Percentiles rank a stretch among this genome's conserved stretches.
These are phyloP conservation scores for Rhagonycha fulva DNA, from an alignment of 2,888 invertebrate genomes.

Conservation along the genomic window DNA sequence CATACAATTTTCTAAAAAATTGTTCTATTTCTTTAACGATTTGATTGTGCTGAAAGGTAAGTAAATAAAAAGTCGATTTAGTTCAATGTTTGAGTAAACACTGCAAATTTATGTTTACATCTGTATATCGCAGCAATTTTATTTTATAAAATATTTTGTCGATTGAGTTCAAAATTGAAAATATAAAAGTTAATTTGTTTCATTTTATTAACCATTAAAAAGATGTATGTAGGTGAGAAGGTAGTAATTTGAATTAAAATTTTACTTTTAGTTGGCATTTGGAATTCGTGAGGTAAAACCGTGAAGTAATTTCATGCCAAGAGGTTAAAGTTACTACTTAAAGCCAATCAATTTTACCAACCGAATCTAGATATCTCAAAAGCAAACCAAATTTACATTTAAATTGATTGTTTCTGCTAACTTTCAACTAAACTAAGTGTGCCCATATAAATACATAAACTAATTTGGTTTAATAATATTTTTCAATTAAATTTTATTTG, in stretches of 20 bases:
- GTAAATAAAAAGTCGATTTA: neutral
- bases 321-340: constrained; percentile 25
- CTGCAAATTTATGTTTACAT: neutral
- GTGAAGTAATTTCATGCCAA: constrained; percentile 20
- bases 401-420: constrained; percentile 36
- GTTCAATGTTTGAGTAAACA: neutral
- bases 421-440: constrained; percentile 19
- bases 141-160: neutral
- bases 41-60: neutral
- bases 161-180: neutral
- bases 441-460: neutral
- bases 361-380: constrained; percentile 23
- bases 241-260: neutral
- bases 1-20: neutral
- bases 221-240: neutral
- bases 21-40: neutral
- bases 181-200: neutral
- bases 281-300: constrained; percentile 19
- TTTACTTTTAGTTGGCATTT: constrained; percentile 3
- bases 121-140: neutral
- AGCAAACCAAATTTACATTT: constrained; percentile 32
- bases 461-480: neutral
- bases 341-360: constrained; percentile 25
- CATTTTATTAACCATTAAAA: neutral
- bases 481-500: neutral